These are phyloP conservation scores for Catonia carolina DNA, from an alignment of 2,888 invertebrate genomes.

Conservation along the genomic window DNA sequence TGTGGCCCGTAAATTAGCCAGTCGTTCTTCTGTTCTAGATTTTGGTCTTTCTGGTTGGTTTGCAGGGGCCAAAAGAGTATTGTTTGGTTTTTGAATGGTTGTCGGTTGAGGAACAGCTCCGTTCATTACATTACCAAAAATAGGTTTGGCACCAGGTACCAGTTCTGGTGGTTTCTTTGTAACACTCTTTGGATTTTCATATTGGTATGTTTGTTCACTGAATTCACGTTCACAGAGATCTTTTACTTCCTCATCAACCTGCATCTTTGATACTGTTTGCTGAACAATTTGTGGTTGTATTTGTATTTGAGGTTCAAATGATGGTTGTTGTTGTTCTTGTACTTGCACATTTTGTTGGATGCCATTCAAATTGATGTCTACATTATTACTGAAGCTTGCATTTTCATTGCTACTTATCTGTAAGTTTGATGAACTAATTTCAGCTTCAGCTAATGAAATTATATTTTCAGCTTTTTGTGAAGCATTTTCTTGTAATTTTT, in stretches of 20 bases:
- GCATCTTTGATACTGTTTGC: background rate
- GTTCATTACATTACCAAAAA: conserved; percentile 24
- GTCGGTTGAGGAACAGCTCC: background rate
- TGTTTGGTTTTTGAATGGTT: too few relatives aligned
- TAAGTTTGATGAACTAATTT: too few relatives aligned
- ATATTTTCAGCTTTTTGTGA: too few relatives aligned
- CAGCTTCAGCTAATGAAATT: too few relatives aligned
- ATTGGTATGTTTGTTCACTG: conserved; percentile 8
- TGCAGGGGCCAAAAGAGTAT: too few relatives aligned
- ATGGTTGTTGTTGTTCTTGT: too few relatives aligned
- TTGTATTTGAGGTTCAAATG: too few relatives aligned
- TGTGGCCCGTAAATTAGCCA: background rate
- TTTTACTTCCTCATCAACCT: conserved; percentile 31
- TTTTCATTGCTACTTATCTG: too few relatives aligned
- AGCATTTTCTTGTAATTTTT: background rate
- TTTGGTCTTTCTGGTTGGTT: background rate
- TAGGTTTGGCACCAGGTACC: conserved; percentile 31
- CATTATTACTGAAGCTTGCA: too few relatives aligned
- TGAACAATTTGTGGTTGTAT: background rate
- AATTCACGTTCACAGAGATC: conserved; percentile 29
- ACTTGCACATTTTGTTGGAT: too few relatives aligned
- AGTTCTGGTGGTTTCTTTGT: conserved; percentile 29
- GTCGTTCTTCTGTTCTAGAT: conserved; percentile 6
- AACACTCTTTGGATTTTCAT: conserved; percentile 30
- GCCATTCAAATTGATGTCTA: too few relatives aligned